Base-by-base conservation (phyloP, 2,888 invertebrate species). In the Calliopum simillimum region DNA sequence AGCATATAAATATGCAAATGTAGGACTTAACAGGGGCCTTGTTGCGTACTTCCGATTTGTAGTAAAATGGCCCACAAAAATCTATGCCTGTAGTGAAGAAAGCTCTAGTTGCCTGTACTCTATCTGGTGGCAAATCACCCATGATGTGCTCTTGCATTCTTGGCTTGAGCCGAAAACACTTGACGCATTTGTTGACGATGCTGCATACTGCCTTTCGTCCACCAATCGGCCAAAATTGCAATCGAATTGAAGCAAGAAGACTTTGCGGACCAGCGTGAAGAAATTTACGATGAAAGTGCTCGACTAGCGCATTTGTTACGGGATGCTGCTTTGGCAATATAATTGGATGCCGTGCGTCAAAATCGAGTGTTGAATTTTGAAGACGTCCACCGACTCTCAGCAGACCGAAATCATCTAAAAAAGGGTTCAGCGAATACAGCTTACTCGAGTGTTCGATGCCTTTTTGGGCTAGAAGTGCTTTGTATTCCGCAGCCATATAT, bases 71-170 rank as follows among this genome's bases (percentile, higher is more conserved):
- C 6, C 64, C 64, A 51, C 64, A 64, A 13, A 33, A 46, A 25
- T 74, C 68, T 4, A 73, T 44, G 5, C 69, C 69, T 19, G 71
- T 70, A 11, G 63, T 71, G 41, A 65, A 44, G 59, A 74, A 74
- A 21, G 55, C 66, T 46, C 62, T 23, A 21, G 59, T 65, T n/a
- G 71, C 53, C 44, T 63, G 58, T 11, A 70, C 58, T n/a, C 72
- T 63, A 51, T 71, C 69, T n/a, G n/a, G n/a, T n/a, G n/a, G n/a
- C n/a, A n/a, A n/a, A n/a, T n/a, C n/a, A n/a, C n/a, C n/a, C n/a
- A n/a, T n/a, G n/a, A n/a, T n/a, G n/a, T 56, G 56, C 14, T 12
- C n/a, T 3, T 13, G 4, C 12, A 56, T 33, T 4, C 25, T 71
- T 6, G 68, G 68, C 2, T 33, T 43, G 19, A 51, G 47, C n/a